Evolutionary conservation across 2,797 vertebrate genomes (phyloP), one percentile per base, ranked within the genome.

Genomic region (Lepidocolaptes lacrymiger): DNA sequence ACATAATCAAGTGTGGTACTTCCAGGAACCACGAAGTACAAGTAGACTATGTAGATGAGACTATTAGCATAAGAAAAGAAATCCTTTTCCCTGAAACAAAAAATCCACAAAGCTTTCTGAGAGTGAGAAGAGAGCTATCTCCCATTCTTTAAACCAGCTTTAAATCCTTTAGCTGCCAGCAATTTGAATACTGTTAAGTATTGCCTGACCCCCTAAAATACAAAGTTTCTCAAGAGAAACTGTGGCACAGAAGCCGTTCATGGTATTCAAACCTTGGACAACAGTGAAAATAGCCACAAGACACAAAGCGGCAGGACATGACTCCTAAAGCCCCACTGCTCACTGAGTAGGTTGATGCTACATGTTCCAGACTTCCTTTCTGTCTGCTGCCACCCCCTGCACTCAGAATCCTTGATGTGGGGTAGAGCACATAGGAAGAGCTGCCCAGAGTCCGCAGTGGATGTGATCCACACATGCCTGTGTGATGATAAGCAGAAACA

Each of bases 391-490:
- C 30, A 3, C 23, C 15, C 34, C 48, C 36, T 54, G 82, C 32
- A n/a, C 55, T 24, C 46, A 41, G 34, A 85, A 59, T 19, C 69
- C 89, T 89, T 89, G 80, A 73, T 82, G 67, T 66, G 80, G 80
- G 48, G 43, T 44, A 62, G 4, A 76, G 21, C 11, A 27, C 1
- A 1, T 2, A 26, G 63, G 41, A 79, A 89, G 48, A 71, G 44
- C 22, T 3, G 1, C 2, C 1, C 0, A 0, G 39, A 44, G 37
- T 46, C 67, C 0, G 0, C 13, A 14, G 61, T 43, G 55, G 89
- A 69, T 94, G 51, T 61, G 66, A 85, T 55, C 46, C 62, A 26
- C 5, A 2, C 68, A 71, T 0, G 1, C 10, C 80, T 32, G 12
- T 36, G 56, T 84, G 78, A 85, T 67, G 79, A 68, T 83, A 55